These are phyloP conservation scores for Podocnemis expansa DNA, from an alignment of 2,113 vertebrate genomes.

Conservation along the genomic window DNA sequence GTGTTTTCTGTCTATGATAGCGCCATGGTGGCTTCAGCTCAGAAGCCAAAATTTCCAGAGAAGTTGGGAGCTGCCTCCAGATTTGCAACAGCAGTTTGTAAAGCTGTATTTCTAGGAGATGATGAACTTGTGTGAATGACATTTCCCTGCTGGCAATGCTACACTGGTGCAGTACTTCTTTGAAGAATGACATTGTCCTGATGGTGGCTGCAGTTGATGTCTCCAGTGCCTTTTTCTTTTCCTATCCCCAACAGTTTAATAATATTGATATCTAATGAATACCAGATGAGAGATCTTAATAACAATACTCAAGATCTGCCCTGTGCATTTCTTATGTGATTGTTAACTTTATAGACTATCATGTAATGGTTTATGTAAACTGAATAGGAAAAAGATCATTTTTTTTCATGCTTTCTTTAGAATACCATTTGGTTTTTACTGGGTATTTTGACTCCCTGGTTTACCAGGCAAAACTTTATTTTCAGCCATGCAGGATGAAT, in stretches of 20 bases:
- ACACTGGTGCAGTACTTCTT: neutral
- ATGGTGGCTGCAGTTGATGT: neutral
- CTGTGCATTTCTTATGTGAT: neutral
- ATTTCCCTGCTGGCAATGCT: neutral
- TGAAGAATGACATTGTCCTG: neutral
- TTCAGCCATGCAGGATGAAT: fast-evolving
- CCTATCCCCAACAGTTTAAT: constrained; percentile 3
- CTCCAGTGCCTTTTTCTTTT: neutral
- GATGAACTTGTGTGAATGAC: neutral
- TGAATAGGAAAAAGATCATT: neutral
- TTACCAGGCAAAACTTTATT: neutral
- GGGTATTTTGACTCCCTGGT: neutral
- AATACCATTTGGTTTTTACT: neutral
- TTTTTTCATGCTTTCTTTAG: neutral
- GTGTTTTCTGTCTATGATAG: neutral
- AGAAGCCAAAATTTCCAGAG: neutral
- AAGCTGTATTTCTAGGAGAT: neutral
- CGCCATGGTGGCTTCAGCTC: neutral
- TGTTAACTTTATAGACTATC: neutral
- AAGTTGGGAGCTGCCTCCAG: neutral
- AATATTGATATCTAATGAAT: constrained; percentile 35
- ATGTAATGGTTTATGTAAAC: neutral
- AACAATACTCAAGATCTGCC: neutral
- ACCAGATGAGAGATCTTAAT: constrained; percentile 43
- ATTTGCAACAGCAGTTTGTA: neutral